Conservation (phyloP, 2,113 vertebrate genomes). For the Struthidea cinerea region DNA sequence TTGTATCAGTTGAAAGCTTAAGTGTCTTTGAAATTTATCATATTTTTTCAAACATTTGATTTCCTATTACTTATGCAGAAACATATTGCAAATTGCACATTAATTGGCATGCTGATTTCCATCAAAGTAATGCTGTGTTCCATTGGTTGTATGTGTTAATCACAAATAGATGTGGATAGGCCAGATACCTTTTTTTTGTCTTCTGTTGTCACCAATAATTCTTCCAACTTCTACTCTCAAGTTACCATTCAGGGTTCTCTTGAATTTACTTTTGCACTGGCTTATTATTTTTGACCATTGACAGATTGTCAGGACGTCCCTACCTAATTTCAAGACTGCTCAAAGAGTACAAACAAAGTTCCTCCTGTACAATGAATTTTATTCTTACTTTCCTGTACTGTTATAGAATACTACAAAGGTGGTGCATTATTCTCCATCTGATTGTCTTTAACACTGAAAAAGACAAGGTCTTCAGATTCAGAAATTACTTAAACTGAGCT, state of each 20-base stretch:
- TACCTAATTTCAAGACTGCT: neutral
- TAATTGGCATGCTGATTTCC: neutral
- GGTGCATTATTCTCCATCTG: neutral
- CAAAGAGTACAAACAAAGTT: neutral
- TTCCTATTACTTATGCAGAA: neutral
- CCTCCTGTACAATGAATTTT: neutral
- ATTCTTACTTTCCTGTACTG: neutral
- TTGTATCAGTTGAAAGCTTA: neutral
- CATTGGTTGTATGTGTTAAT: neutral
- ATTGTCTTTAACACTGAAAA: neutral
- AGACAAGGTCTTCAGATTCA: neutral
- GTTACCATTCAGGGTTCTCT: neutral
- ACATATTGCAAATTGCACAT: neutral
- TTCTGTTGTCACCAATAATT: neutral
- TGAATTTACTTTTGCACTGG: neutral
- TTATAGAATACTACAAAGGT: neutral
- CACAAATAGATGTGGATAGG: neutral
- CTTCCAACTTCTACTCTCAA: neutral
- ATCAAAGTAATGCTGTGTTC: neutral
- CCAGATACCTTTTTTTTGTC: neutral
- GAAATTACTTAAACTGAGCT: neutral
- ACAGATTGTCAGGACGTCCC: neutral
- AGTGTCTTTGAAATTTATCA: neutral
- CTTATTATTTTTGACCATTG: neutral
- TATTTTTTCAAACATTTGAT: neutral